Conservation (phyloP, 2,888 invertebrate genomes). For the Drosophila prostipennis region DNA sequence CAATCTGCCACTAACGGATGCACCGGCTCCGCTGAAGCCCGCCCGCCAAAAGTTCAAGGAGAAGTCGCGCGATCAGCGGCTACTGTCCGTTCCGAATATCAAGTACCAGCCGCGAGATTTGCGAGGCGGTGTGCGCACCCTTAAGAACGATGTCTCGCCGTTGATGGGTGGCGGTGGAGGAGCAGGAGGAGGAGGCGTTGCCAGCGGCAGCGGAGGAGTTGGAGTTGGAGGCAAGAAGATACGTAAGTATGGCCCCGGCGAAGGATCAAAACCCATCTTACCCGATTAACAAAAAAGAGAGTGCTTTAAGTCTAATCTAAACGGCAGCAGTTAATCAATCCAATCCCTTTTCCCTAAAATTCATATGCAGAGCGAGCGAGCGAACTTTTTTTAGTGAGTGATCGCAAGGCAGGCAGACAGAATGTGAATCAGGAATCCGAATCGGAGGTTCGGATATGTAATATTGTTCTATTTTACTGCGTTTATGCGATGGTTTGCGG, state of each 20-base stretch:
- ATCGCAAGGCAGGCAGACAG: conserved; percentile 46
- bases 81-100: conserved; percentile 91
- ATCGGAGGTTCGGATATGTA: conserved; percentile 8
- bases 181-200: neutral
- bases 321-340: neutral
- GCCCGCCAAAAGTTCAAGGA: conserved; percentile 86
- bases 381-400: conserved; percentile 34
- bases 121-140: conserved; percentile 72
- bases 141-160: conserved; percentile 83
- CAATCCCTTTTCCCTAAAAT: neutral
- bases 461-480: conserved; percentile 1
- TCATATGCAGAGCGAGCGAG: conserved; percentile 43
- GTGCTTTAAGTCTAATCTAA: neutral
- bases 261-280: conserved; percentile 22
- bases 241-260: conserved; percentile 89
- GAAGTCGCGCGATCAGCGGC: conserved; percentile 86
- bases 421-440: conserved; percentile 9
- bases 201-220: conserved; percentile 9
- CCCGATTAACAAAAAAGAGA: neutral
- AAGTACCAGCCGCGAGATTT: conserved; percentile 86
- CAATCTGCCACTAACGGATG: conserved; percentile 84
- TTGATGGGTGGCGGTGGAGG: conserved; percentile 86
- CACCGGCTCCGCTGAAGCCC: conserved; percentile 85
- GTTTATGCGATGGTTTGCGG: conserved; percentile 12
- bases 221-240: conserved; percentile 88